Percentiles rank a stretch among this genome's conserved stretches.
Conservation (phyloP, 2,888 invertebrate genomes). For the Tethea ocularis region DNA sequence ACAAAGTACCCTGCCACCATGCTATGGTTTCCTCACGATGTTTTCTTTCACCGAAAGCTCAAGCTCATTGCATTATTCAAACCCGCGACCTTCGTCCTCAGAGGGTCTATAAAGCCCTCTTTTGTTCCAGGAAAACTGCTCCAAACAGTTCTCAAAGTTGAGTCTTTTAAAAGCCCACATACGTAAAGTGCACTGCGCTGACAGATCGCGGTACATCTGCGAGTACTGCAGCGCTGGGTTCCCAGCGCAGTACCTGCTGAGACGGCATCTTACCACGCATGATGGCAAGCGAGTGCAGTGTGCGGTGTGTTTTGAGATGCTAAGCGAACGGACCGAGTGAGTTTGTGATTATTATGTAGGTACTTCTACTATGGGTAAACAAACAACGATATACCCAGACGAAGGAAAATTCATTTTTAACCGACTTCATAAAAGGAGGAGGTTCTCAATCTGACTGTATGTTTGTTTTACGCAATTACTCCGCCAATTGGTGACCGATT, state of each 20-base stretch:
- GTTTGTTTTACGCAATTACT: too few relatives aligned
- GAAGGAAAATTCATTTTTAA: too few relatives aligned
- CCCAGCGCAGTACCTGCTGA: constrained; percentile 36
- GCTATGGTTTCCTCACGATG: too few relatives aligned
- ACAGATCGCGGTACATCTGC: constrained; percentile 29
- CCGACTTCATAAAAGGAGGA: too few relatives aligned
- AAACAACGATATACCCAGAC: too few relatives aligned
- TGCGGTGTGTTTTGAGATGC: constrained; percentile 34
- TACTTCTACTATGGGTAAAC: too few relatives aligned
- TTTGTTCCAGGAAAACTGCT: constrained; percentile 35
- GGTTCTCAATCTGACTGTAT: too few relatives aligned
- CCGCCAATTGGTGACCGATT: too few relatives aligned
- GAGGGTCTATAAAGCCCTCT: neutral
- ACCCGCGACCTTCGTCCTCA: too few relatives aligned
- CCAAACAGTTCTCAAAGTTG: constrained; percentile 25
- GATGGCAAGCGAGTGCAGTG: constrained; percentile 26
- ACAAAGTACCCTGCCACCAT: too few relatives aligned
- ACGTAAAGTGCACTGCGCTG: constrained; percentile 42
- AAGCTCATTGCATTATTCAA: too few relatives aligned
- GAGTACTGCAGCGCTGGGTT: constrained; percentile 38
- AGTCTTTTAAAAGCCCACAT: constrained; percentile 38
- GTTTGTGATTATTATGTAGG: constrained; percentile 19
- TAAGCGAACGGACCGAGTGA: constrained; percentile 44
- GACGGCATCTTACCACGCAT: constrained; percentile 35
- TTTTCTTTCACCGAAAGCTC: too few relatives aligned